Conservation (phyloP, 2,113 vertebrate species). For the Osmerus mordax region DNA sequence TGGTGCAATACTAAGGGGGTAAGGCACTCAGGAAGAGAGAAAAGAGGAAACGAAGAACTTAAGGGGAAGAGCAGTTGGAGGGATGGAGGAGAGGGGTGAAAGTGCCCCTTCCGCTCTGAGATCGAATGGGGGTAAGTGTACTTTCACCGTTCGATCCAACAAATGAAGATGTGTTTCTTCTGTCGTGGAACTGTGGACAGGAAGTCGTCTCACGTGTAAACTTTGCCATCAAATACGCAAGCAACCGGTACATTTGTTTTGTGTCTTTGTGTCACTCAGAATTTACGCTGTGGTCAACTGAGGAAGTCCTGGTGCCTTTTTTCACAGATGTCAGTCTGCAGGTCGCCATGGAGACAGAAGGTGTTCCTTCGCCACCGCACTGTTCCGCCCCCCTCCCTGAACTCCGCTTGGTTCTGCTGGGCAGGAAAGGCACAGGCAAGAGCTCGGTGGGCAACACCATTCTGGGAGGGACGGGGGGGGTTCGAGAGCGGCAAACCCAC, state of each 20-base stretch:
- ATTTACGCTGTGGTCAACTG: constrained; percentile 37
- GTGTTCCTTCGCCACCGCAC: not conserved
- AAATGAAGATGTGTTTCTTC: too few species aligned
- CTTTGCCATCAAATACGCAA: not conserved
- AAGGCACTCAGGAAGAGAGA: too few species aligned
- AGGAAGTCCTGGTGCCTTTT: constrained; percentile 54
- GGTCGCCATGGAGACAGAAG: constrained; percentile 31
- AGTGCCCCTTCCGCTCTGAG: too few species aligned
- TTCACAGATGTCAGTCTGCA: constrained; percentile 55
- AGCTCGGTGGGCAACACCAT: constrained; percentile 66
- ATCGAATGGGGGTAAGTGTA: too few species aligned
- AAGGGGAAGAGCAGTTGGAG: too few species aligned
- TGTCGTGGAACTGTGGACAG: too few species aligned
- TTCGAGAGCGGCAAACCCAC: constrained; percentile 67
- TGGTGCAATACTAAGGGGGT: too few species aligned
- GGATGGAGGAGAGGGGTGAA: too few species aligned
- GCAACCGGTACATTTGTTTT: not conserved
- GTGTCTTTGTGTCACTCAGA: constrained; percentile 51
- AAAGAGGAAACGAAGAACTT: too few species aligned
- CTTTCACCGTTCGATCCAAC: too few species aligned
- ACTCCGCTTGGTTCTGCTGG: constrained; percentile 67
- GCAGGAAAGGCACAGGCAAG: constrained; percentile 69
- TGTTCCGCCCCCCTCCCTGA: constrained; percentile 37
- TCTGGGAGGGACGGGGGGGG: constrained; percentile 44
- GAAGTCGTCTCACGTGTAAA: too few species aligned